These are phyloP conservation scores for Leucozona laternaria DNA, from an alignment of 2,888 invertebrate species.

Conservation along the genomic window DNA sequence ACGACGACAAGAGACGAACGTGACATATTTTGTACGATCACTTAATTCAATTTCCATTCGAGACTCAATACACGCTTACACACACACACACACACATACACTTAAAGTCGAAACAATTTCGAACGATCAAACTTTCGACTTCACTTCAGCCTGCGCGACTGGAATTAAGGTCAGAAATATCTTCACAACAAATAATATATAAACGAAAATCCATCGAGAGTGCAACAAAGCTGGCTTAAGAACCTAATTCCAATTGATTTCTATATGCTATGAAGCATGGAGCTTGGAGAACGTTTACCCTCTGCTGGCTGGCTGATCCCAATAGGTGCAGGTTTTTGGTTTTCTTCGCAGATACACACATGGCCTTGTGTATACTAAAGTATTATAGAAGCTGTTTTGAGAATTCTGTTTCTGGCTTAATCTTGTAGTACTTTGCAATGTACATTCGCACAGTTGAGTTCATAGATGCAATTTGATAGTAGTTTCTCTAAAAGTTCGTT, in stretches of 20 bases:
- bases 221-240: slow-evolving; percentile 38
- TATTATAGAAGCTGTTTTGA: slow-evolving; percentile 22
- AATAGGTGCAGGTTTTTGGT: slow-evolving; percentile 42
- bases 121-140: slow-evolving; percentile 30
- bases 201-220: slow-evolving; percentile 1
- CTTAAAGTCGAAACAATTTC: background rate
- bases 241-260: slow-evolving; percentile 35
- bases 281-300: slow-evolving; percentile 36
- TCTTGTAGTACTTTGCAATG: slow-evolving; percentile 35
- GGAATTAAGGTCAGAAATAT: slow-evolving; percentile 39
- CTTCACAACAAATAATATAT: background rate
- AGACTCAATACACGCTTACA: background rate
- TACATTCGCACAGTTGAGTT: slow-evolving; percentile 41
- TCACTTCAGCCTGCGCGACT: background rate
- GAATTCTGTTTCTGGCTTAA: slow-evolving; percentile 39
- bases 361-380: slow-evolving; percentile 36
- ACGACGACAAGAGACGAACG: background rate
- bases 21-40: slow-evolving; percentile 28
- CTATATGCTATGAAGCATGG: slow-evolving; percentile 16
- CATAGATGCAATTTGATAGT: slow-evolving; percentile 40
- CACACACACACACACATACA: background rate
- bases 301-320: slow-evolving; percentile 43
- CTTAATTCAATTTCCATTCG: slow-evolving; percentile 12
- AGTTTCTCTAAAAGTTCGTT: slow-evolving; percentile 13
- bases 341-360: slow-evolving; percentile 1